Base-by-base conservation (phyloP, 37 sponge, comb jelly and placozoan species). In the Bolinopsis microptera region DNA sequence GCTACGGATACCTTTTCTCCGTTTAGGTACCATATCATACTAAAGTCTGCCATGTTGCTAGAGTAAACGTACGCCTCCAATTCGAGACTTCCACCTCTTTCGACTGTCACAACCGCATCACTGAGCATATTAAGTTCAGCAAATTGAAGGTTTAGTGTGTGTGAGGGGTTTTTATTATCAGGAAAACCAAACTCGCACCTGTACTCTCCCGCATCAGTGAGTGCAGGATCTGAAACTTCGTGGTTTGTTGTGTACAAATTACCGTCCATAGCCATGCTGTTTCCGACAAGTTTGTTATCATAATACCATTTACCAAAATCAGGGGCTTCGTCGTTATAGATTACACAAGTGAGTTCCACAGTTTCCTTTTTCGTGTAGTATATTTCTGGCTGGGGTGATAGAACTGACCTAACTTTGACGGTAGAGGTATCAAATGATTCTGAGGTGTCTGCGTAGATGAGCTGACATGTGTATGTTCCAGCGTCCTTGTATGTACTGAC, bases 381-480 rank as follows among this genome's bases (percentile, higher is more conserved):
- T 0, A 86, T 30, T 3, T 38, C 9, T 0, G 90, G 90, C 27
- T 41, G 27, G 1, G 90, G 30, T 39, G 61, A 41, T 2, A 86
- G 0, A 26, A 86, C 61, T 36, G n/a, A 5, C 30, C 90, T 86
- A 27, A 86, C 90, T 2, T 41, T 40, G 26, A 86, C 61, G 8
- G n/a, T 0, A 13, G 36, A 36, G n/a, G 41, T 40, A 36, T 27
- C 32, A 0, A 3, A 27, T 25, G 90, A 86, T 18, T n/a, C 23
- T 1, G 90, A 86, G 24, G 30, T 48, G 36, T 86, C 90, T 24
- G 41, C 25, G 90, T 86, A 86, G 22, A 33, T 48, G 3, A 86
- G 61, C 2, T 86, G n/a, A 23, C 90, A 86, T 1, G 90, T 86
- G 90, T 86, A 86, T 24, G 41, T 41, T 2, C 61, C 48, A n/a